These are phyloP conservation scores for Taphrorychus bicolor DNA, from an alignment of 2,888 invertebrate species.

Conservation along the genomic window DNA sequence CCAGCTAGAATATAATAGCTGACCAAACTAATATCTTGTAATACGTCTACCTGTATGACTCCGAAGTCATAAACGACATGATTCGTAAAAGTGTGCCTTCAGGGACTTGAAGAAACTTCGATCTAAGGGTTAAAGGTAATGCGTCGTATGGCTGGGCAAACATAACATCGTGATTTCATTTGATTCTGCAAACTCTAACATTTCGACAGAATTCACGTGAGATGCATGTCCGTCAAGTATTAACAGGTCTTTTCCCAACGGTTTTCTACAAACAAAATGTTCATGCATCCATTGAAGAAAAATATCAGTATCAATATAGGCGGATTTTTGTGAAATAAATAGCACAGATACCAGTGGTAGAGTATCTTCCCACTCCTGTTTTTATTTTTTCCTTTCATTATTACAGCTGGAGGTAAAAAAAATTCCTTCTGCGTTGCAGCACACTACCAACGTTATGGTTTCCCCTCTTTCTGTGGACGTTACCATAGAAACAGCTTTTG, in stretches of 20 bases:
- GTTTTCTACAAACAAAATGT: conserved; percentile 16
- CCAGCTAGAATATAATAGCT: conserved; percentile 37
- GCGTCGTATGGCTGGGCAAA: conserved; percentile 14
- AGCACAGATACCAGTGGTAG: conserved; percentile 12
- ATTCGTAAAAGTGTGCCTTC: conserved; percentile 9
- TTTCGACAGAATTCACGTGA: conserved; percentile 8
- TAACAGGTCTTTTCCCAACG: conserved; percentile 7
- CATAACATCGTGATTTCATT: conserved; percentile 15
- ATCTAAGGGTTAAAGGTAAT: conserved; percentile 12
- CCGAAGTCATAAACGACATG: conserved; percentile 9
- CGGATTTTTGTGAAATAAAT: neutral
- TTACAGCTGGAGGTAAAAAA: too few species aligned
- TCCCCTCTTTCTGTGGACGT: conserved; percentile 20
- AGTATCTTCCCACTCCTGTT: conserved; percentile 17
- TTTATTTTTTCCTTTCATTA: conserved; percentile 23
- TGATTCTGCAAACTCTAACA: conserved; percentile 20
- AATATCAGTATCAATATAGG: conserved; percentile 2
- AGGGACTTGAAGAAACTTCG: conserved; percentile 2
- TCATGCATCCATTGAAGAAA: conserved; percentile 4
- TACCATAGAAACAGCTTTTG: conserved; percentile 18
- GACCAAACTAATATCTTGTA: conserved; percentile 38
- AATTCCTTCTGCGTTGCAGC: conserved; percentile 29
- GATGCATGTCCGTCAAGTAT: conserved; percentile 16
- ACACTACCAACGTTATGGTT: conserved; percentile 29
- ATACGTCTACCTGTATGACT: conserved; percentile 22